A percentile compares a stretch with the other conserved stretches of the same genome.
Evolutionary conservation across 2,797 vertebrate species (phyloP).

Genomic region (Mionectes olivaceus): DNA sequence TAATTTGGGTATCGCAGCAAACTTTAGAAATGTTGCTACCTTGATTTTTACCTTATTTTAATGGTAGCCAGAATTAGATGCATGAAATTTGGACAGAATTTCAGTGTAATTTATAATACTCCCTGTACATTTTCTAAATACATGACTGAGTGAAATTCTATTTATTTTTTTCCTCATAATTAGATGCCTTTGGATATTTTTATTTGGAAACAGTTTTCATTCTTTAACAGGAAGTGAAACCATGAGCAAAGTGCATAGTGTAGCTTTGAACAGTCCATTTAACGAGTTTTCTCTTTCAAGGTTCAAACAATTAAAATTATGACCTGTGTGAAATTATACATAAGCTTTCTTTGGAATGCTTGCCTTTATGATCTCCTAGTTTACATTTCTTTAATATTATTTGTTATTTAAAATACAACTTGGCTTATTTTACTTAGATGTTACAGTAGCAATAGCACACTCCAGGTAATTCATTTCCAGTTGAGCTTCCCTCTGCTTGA

Average conservation of each 20-base stretch:
- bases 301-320: background rate
- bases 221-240: background rate
- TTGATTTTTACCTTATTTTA: background rate
- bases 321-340: background rate
- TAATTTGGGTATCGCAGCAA: background rate
- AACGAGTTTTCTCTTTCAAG: background rate
- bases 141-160: background rate
- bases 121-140: background rate
- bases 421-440: background rate
- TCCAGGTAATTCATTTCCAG: conserved; percentile 9
- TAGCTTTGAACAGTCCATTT: background rate
- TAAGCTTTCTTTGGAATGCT: background rate
- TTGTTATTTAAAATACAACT: background rate
- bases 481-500: conserved; percentile 9
- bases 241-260: background rate
- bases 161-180: background rate
- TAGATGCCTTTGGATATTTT: background rate
- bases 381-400: background rate
- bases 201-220: background rate
- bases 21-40: background rate
- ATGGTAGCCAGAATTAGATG: background rate
- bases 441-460: background rate
- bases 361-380: background rate
- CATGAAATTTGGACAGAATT: background rate
- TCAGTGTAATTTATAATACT: background rate